Base-by-base conservation (phyloP, 2,888 invertebrate species). In the Drosophila austrosaltans region DNA sequence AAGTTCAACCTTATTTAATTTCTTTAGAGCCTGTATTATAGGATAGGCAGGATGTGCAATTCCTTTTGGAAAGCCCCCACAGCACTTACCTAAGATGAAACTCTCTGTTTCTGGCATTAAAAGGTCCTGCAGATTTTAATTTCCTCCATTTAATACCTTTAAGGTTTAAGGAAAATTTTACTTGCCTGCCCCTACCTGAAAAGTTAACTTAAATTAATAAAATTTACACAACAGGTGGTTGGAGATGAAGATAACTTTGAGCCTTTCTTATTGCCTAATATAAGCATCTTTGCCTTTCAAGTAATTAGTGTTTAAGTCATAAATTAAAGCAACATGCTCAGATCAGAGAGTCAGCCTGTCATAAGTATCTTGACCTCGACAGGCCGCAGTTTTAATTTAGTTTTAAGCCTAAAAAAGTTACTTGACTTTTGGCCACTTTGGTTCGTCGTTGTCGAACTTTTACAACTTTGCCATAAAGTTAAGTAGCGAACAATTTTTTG, bases 401-500 rank as follows among this genome's bases (percentile, higher is more conserved):
- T 78, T 64, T 70, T 69, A 48, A 61, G 70, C 36, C 64, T 59
- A 65, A n/a, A 20, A 20, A 63, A 62, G 61, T 67, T 73, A 73
- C 42, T n/a, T 70, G 39, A n/a, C 40, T 61, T 7, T 28, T 53
- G 56, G 69, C 40, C 56, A 57, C 70, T 36, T 56, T 36, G 7
- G 25, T 64, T 69, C 40, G 40, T 36, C 39, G 53, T 53, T 54
- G 32, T 16, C 58, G 65, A 86, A 82, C 68, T 82, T 82, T 80
- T 67, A 66, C 70, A 89, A 84, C 71, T 84, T 84, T 79, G 67
- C 76, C 77, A 77, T 75, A 79, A 88, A 84, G 77, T 87, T 89
- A 79, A 89, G 89, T 73, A 67, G 74, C 70, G 56, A 69, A 75
- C 72, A 89, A 63, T 74, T 86, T 74, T 86, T 72, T 69, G 66